Conservation (phyloP, 92 coral and sea anemone genomes). For the Palythoa grandiflora region DNA sequence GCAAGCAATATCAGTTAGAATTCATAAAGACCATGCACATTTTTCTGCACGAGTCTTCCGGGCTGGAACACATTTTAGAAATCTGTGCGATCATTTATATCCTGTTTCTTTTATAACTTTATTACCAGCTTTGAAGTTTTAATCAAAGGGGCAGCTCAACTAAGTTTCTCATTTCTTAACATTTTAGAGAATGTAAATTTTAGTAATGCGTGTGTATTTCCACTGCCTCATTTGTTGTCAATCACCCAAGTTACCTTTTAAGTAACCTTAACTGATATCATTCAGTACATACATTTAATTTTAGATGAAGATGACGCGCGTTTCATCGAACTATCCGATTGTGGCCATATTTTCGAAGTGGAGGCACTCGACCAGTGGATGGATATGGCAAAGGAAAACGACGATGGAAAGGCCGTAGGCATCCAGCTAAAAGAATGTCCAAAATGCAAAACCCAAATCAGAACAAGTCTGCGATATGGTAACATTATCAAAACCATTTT, state of each 20-base stretch:
- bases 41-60: too few relatives aligned
- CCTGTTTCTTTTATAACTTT: too few relatives aligned
- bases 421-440: conserved; percentile 88
- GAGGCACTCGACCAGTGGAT: conserved; percentile 81
- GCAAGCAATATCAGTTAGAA: too few relatives aligned
- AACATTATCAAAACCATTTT: conserved; percentile 86
- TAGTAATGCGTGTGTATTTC: neutral
- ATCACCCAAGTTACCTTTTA: neutral
- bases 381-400: conserved; percentile 68
- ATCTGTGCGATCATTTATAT: too few relatives aligned
- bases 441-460: conserved; percentile 76
- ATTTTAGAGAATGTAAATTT: neutral
- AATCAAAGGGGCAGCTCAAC: too few relatives aligned
- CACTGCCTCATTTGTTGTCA: neutral
- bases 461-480: conserved; percentile 92
- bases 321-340: conserved; percentile 87
- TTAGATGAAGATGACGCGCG: conserved; percentile 81
- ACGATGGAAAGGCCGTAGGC: conserved; percentile 54
- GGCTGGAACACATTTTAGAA: too few relatives aligned
- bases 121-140: too few relatives aligned
- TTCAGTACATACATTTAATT: neutral
- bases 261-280: neutral
- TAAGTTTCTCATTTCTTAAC: too few relatives aligned
- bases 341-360: conserved; percentile 92
- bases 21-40: too few relatives aligned